Evolutionary conservation across 1,140 invertebrate species (phyloP), one percentile per base, ranked within the genome.

Genomic region (Penaeus chinensis): DNA sequence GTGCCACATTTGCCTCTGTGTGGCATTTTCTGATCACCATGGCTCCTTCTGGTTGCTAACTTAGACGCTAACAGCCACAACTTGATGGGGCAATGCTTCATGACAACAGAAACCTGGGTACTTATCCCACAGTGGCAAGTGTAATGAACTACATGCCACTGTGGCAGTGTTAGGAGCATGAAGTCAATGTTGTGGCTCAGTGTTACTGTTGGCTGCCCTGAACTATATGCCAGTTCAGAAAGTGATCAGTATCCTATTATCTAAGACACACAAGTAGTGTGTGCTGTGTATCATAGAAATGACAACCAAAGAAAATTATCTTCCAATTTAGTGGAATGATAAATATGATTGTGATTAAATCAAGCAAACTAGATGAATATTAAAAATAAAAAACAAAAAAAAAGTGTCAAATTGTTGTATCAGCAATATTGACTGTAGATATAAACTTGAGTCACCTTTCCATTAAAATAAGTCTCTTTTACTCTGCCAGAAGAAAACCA

Each of bases 231-330:
- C 82, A 76, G 82, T 84, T 84, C 82, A 76, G 13, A n/a, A 54
- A 61, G n/a, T 84, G 82, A 76, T 74, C 77, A 60, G 61, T 79
- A 79, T 76, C 18, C 76, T 76, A 71, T 74, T 74, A 74, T 79
- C 61, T 79, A 60, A 79, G 22, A 27, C 71, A 74, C 42, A 32
- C 71, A 42, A 69, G 47, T 69, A 47, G 63, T 85, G 65, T 79
- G 77, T 66, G 61, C 47, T 85, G 54, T 85, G 27, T 74, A 79
- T 85, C 54, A 63, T 79, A 85, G 76, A 37, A 85, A 79, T 66
- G 76, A 79, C 78, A 66, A 85, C 84, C 84, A 85, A 85, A 85
- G 84, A 85, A 85, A 80, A 66, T 82, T 66, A 82, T 66, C 65
- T 66, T 47, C 37, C 81, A 32, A 69, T 8, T 82, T 42, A 76